A percentile compares a stretch with the other conserved stretches of the same genome.
phyloP scores from a whole-genome alignment of 2,888 invertebrate genomes.

The Tenthredo scrophulariae region DNA sequence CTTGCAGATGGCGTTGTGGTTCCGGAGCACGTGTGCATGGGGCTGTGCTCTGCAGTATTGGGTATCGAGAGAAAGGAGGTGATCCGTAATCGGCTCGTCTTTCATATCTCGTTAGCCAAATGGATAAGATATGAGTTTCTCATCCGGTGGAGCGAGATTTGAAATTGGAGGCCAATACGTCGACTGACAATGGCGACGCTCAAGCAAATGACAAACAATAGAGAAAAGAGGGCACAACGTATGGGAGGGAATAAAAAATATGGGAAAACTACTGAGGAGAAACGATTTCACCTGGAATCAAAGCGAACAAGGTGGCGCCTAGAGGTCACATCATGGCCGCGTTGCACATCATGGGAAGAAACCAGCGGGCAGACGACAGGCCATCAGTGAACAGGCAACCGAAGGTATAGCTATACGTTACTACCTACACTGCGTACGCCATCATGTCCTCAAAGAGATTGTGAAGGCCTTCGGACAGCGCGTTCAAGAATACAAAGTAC shows the following conservation, averaged over 20 bases:
- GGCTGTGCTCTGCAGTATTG: background rate
- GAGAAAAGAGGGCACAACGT: conserved; percentile 23
- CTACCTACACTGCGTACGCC: conserved; percentile 47
- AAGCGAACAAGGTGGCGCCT: conserved; percentile 51
- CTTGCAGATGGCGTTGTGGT: conserved; percentile 48
- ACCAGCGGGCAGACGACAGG: background rate
- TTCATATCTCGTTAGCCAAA: background rate
- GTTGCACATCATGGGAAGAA: conserved; percentile 44
- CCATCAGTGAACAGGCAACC: conserved; percentile 15
- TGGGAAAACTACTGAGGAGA: conserved; percentile 30
- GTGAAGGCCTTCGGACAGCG: conserved; percentile 69
- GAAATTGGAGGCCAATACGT: background rate
- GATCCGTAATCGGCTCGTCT: background rate
- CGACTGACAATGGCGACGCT: background rate
- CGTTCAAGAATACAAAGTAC: conserved; percentile 74
- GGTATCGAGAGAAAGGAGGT: background rate
- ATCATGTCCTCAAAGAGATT: conserved; percentile 69
- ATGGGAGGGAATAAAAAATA: conserved; percentile 34
- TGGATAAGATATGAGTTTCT: background rate
- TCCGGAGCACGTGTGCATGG: conserved; percentile 26
- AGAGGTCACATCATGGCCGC: conserved; percentile 54
- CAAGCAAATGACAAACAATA: background rate
- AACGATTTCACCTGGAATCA: conserved; percentile 33
- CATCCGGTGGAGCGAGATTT: background rate
- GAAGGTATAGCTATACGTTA: conserved; percentile 11